Percentiles rank a stretch among this genome's conserved stretches.
Evolutionary conservation across 2,113 vertebrate species (phyloP).

Genomic region (Hiodon alosoides): DNA sequence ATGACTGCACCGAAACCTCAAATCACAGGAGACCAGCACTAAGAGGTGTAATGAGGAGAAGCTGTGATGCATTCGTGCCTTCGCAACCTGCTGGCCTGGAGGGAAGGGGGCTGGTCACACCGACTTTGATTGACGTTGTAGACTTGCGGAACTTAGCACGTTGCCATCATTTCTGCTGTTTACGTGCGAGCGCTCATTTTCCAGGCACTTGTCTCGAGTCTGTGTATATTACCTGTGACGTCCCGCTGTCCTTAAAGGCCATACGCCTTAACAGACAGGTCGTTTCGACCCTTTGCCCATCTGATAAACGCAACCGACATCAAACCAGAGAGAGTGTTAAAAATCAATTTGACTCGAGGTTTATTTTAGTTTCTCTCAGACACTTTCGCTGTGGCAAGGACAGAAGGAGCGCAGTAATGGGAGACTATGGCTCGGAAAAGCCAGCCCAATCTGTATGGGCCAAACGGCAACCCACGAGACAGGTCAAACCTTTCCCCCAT

Average conservation of each 20-base stretch:
- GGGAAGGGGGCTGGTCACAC: conserved; percentile 35
- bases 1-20: conserved; percentile 30
- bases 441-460: no score
- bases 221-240: conserved; percentile 12
- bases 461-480: no score
- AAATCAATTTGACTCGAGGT: not conserved
- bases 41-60: conserved; percentile 34
- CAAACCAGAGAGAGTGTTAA: not conserved
- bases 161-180: conserved; percentile 21
- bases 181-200: conserved; percentile 8
- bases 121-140: conserved; percentile 28
- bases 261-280: not conserved
- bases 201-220: not conserved
- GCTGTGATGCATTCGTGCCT: conserved; percentile 54
- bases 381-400: not conserved
- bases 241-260: not conserved
- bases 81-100: conserved; percentile 58
- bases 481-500: no score
- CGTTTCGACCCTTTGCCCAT: not conserved
- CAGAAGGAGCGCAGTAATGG: not conserved
- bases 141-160: conserved; percentile 20
- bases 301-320: not conserved
- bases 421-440: no score
- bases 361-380: no score
- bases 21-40: conserved; percentile 34